Evolutionary conservation across 2,888 invertebrate species (phyloP).

Genomic region (Eupithecia subumbrata): DNA sequence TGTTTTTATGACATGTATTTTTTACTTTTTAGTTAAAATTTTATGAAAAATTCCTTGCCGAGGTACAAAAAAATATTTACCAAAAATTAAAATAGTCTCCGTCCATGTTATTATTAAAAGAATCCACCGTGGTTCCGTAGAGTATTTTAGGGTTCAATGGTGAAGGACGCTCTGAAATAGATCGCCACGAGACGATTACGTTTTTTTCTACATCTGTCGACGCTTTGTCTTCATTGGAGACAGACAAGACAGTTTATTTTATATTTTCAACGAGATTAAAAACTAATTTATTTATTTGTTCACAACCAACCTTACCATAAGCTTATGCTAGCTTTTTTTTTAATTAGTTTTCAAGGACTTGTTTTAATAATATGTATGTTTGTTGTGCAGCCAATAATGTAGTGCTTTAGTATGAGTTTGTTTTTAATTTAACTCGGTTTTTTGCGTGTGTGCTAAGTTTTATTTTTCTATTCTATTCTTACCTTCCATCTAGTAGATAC

Average conservation of each 20-base stretch:
- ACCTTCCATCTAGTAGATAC: background rate
- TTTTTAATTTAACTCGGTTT: too few species aligned
- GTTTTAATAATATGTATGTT: too few species aligned
- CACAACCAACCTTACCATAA: background rate
- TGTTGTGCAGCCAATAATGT: too few species aligned
- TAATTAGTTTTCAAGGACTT: too few species aligned
- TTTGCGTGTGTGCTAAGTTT: too few species aligned
- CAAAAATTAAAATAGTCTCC: background rate
- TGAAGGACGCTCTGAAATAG: constrained; percentile 44
- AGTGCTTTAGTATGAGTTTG: too few species aligned
- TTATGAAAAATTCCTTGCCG: background rate
- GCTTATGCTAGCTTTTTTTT: background rate
- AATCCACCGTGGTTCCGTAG: constrained; percentile 27
- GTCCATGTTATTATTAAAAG: background rate
- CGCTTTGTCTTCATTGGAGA: constrained; percentile 34
- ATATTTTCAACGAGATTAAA: background rate
- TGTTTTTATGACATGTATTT: background rate
- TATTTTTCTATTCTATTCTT: too few species aligned
- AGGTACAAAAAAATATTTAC: background rate
- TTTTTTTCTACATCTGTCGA: constrained; percentile 35
- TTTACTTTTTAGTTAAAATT: background rate
- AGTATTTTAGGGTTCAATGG: constrained; percentile 40
- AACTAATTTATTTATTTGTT: background rate
- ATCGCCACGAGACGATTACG: constrained; percentile 33
- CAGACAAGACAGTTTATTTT: constrained; percentile 19